phyloP scores from a whole-genome alignment of 2,888 invertebrate genomes.

The Stenodema calcarata region DNA sequence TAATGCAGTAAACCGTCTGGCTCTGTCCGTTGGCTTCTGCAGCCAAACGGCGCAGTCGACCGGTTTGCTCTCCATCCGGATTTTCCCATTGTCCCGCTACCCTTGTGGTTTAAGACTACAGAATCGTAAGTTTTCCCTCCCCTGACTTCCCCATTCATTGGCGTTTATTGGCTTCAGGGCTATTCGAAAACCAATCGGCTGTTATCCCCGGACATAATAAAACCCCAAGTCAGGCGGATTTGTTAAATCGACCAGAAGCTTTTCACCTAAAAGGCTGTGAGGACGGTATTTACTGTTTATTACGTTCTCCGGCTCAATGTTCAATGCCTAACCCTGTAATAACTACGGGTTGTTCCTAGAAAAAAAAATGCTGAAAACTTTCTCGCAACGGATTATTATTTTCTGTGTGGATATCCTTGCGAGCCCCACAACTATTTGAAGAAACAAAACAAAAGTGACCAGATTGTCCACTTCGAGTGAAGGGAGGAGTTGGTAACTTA shows the following conservation, averaged over 20 bases:
- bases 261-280: slow-evolving; percentile 24
- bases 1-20: slow-evolving; percentile 31
- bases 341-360: too few relatives aligned
- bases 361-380: too few relatives aligned
- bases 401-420: too few relatives aligned
- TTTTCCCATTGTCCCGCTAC: slow-evolving; percentile 1
- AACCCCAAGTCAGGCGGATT: background rate
- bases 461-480: too few relatives aligned
- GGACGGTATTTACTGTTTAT: slow-evolving; percentile 8
- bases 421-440: too few relatives aligned
- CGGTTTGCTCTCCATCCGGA: background rate
- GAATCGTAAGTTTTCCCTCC: slow-evolving; percentile 12
- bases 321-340: too few relatives aligned
- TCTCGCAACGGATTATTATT: too few relatives aligned
- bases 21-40: background rate
- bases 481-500: too few relatives aligned
- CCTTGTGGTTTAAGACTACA: background rate
- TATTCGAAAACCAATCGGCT: slow-evolving; percentile 13
- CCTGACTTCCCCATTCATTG: background rate
- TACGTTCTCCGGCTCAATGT: background rate
- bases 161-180: background rate
- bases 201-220: background rate
- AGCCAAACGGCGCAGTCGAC: slow-evolving; percentile 26
- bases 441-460: too few relatives aligned
- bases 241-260: slow-evolving; percentile 20